Conservation (phyloP, 2,113 vertebrate genomes). For the Origma solitaria region DNA sequence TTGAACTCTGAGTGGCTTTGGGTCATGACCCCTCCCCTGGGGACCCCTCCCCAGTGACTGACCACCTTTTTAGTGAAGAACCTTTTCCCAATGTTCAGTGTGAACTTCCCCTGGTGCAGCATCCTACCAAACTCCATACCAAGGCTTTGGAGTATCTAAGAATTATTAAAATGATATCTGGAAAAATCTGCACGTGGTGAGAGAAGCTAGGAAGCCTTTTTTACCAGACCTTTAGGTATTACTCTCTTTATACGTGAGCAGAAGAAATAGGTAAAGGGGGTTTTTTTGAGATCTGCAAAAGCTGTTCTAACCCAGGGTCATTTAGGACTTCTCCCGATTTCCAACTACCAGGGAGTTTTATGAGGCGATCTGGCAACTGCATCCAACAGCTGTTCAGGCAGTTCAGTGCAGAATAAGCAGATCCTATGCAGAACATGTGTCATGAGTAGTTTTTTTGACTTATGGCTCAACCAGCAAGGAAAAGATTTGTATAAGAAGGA, state of each 20-base stretch:
- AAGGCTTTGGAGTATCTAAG: background rate
- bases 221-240: background rate
- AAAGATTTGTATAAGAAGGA: background rate
- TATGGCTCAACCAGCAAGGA: background rate
- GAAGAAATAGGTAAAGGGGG: background rate
- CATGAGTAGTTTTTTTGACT: background rate
- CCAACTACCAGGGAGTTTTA: background rate
- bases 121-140: too few relatives aligned
- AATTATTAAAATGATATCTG: background rate
- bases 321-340: background rate
- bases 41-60: background rate
- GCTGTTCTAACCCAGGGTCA: background rate
- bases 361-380: background rate
- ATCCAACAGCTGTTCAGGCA: background rate
- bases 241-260: background rate
- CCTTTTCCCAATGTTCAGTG: background rate
- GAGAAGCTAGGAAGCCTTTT: background rate
- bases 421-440: background rate
- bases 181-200: background rate
- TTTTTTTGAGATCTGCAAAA: background rate
- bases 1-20: background rate
- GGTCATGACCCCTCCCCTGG: too few relatives aligned
- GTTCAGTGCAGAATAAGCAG: background rate
- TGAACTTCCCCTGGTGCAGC: background rate
- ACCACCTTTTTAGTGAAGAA: background rate